A percentile compares a stretch with the other conserved stretches of the same genome.
phyloP scores from a whole-genome alignment of 2,113 vertebrate species.

The Colossoma macropomum region DNA sequence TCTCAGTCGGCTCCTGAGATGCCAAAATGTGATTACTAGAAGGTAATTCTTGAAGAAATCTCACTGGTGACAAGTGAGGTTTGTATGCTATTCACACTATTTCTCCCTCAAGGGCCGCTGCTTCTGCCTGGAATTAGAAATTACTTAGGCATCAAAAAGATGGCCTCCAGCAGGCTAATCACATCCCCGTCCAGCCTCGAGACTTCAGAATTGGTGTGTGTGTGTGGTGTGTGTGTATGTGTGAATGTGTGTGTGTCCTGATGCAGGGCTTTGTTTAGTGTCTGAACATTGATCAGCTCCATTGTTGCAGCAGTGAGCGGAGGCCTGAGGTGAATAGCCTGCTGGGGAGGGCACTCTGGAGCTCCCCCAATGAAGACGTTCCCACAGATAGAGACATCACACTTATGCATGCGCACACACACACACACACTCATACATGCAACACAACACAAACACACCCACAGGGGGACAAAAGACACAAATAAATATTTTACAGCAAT shows the following conservation, averaged over 20 bases:
- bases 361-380: constrained; percentile 47
- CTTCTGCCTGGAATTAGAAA: constrained; percentile 15
- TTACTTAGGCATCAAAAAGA: constrained; percentile 24
- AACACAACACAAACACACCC: no score
- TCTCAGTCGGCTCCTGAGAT: not conserved
- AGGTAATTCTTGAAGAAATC: not conserved
- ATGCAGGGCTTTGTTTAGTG: constrained; percentile 33
- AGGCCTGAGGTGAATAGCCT: constrained; percentile 36
- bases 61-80: not conserved
- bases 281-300: constrained; percentile 41
- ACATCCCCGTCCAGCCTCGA: constrained; percentile 6
- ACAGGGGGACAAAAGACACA: not conserved
- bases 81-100: not conserved
- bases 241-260: constrained; percentile 22
- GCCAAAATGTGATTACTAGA: not conserved
- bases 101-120: constrained; percentile 20
- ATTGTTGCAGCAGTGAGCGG: constrained; percentile 45
- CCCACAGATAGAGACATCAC: constrained; percentile 47
- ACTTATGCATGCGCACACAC: not conserved
- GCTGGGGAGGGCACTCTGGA: constrained; percentile 35
- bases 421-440: no score
- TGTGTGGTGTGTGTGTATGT: constrained; percentile 12
- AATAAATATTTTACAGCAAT: not conserved
- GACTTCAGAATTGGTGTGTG: constrained; percentile 18
- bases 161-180: not conserved